These are phyloP conservation scores for Stramonita haemastoma DNA, from an alignment of 2,888 invertebrate genomes.

Conservation along the genomic window DNA sequence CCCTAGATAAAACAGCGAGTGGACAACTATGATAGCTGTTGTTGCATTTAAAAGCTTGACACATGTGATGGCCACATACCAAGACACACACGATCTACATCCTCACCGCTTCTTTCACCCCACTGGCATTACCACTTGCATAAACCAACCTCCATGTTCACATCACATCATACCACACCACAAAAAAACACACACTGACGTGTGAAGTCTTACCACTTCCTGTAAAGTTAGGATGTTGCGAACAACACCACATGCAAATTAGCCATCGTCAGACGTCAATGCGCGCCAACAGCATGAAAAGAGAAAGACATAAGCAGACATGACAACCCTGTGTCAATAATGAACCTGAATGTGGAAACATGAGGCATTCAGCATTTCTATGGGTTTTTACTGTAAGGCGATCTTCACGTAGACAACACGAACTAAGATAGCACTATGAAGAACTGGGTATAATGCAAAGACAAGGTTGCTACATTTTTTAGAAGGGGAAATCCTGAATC, in stretches of 20 bases:
- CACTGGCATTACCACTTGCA: neutral
- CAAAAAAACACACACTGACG: neutral
- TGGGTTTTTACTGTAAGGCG: too few relatives aligned
- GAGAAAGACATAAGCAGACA: constrained; percentile 1
- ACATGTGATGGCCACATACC: too few relatives aligned
- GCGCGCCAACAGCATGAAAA: constrained; percentile 2
- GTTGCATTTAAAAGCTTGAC: too few relatives aligned
- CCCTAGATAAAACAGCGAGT: too few relatives aligned
- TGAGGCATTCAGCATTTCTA: neutral
- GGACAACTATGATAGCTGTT: too few relatives aligned
- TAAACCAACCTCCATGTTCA: neutral
- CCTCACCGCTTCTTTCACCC: too few relatives aligned
- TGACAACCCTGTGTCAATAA: neutral
- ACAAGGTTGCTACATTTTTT: neutral
- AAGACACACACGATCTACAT: too few relatives aligned
- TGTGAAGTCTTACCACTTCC: constrained; percentile 57
- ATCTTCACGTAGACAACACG: neutral
- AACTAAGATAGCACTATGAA: neutral
- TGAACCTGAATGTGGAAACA: neutral
- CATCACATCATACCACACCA: neutral
- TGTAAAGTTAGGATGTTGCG: constrained; percentile 49
- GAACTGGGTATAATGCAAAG: neutral
- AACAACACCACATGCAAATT: constrained; percentile 58
- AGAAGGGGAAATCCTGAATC: neutral
- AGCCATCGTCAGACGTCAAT: constrained; percentile 47